Evolutionary conservation across 2,113 vertebrate genomes (phyloP).

Genomic region (Physeter macrocephalus): DNA sequence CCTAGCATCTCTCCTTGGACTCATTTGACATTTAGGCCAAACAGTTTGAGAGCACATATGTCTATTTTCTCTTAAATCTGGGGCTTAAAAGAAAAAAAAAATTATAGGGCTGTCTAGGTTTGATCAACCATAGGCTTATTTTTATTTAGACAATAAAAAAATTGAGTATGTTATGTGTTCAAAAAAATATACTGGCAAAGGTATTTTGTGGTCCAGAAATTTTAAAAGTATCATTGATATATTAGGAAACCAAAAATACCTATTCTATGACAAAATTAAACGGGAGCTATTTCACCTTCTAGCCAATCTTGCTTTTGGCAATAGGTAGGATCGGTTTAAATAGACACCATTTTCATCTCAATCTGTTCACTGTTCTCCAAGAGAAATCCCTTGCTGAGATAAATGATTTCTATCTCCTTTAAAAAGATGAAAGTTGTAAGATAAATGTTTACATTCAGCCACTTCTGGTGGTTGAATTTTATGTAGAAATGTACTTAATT

Average conservation of each 20-base stretch:
- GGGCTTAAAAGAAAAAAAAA: not conserved
- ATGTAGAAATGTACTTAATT: constrained; percentile 30
- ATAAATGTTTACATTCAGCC: constrained; percentile 18
- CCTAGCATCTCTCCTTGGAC: not conserved
- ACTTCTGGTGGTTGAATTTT: not conserved
- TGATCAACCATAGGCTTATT: constrained; percentile 20
- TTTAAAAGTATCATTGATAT: not conserved
- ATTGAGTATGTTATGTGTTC: constrained; percentile 37
- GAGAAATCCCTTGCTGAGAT: constrained; percentile 65
- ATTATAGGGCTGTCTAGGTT: not conserved
- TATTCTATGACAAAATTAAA: constrained; percentile 68
- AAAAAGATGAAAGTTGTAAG: constrained; percentile 4
- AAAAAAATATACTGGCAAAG: constrained; percentile 33
- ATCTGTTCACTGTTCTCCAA: constrained; percentile 62
- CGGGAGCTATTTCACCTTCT: constrained; percentile 50
- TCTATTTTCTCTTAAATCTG: not conserved
- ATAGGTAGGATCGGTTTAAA: constrained; percentile 68
- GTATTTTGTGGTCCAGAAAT: constrained; percentile 54
- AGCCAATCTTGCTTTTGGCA: constrained; percentile 53
- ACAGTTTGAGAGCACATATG: not conserved
- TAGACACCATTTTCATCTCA: constrained; percentile 49
- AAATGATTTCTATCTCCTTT: constrained; percentile 65
- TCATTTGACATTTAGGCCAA: not conserved
- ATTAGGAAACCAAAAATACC: constrained; percentile 58
- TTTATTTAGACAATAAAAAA: constrained; percentile 38